Conservation (phyloP, 2,113 vertebrate species). For the Cyanoramphus novaezelandiae region DNA sequence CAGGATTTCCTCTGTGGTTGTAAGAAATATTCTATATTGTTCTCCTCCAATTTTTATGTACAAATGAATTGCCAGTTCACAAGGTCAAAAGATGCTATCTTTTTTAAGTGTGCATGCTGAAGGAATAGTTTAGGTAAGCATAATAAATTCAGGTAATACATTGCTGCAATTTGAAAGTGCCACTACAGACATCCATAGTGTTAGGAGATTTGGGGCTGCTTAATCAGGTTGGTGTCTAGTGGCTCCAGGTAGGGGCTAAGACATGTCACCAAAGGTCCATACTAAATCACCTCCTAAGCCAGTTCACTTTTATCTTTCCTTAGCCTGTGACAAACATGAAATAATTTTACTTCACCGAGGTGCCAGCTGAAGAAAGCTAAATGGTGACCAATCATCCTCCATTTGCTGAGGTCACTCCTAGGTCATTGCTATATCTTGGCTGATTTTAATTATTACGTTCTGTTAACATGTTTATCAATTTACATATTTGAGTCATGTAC, state of each 20-base stretch:
- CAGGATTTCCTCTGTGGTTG: neutral
- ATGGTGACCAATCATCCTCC: neutral
- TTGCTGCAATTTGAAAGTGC: neutral
- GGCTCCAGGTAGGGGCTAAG: neutral
- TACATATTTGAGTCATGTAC: neutral
- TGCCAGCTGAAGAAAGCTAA: neutral
- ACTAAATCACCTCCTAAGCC: neutral
- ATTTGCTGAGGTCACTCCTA: neutral
- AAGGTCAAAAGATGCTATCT: neutral
- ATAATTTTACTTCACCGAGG: neutral
- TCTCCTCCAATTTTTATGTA: neutral
- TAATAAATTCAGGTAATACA: neutral
- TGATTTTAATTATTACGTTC: neutral
- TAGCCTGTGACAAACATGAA: neutral
- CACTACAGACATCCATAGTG: neutral
- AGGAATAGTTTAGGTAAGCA: neutral
- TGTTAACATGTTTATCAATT: neutral
- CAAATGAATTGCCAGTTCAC: neutral
- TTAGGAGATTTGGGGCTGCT: neutral
- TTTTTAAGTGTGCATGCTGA: rapidly evolving
- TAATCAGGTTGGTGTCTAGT: neutral
- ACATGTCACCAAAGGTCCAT: neutral
- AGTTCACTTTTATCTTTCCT: neutral
- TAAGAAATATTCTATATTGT: neutral
- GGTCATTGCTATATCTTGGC: neutral